Evolutionary conservation across 2,797 vertebrate species (phyloP), one percentile per base, ranked within the genome.

Genomic region (Lithobates sylvaticus): DNA sequence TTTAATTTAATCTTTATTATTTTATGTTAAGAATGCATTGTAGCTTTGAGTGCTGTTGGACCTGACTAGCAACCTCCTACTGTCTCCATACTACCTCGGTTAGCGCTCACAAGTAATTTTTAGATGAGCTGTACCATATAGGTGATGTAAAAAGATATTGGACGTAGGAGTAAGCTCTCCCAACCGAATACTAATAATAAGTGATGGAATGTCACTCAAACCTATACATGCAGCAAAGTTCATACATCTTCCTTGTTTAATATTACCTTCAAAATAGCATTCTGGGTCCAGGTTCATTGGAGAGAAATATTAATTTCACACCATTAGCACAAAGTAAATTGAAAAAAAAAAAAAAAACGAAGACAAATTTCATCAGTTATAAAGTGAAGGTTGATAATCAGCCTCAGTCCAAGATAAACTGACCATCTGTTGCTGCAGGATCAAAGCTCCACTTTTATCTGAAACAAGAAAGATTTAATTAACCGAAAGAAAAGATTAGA

Each of bases 391-490:
- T 75, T 72, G 47, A 70, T 81, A 70, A 72, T 50, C 54, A 34
- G 64, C 54, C 42, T 58, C 78, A 36, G 69, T 36, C 39, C 67
- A 73, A 81, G 26, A 86, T 58, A 82, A 70, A 54, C 39, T 78
- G 72, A 54, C 36, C 69, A 70, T 61, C 34, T 18, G 26, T 44
- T 83, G 44, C 47, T 78, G 44, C 10, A 70, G 44, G 29, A 67
- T 78, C 69, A 78, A 70, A 75, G 36, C 70, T 81, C 42, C 32
- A 78, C 84, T 76, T 81, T 73, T 47, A 83, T 82, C 58, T 73
- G 26, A 34, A 81, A 83, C 58, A 72, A 65, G 76, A 79, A 39
- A 71, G 36, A 84, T 74, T 82, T 82, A 86, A 88, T 88, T 88
- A 85, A 87, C 12, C 23, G 54, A 36, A 27, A 61, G 34, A 58